Evolutionary conservation across 2,797 vertebrate species (phyloP), one percentile per base, ranked within the genome.

Genomic region (Galagoides demidoff): DNA sequence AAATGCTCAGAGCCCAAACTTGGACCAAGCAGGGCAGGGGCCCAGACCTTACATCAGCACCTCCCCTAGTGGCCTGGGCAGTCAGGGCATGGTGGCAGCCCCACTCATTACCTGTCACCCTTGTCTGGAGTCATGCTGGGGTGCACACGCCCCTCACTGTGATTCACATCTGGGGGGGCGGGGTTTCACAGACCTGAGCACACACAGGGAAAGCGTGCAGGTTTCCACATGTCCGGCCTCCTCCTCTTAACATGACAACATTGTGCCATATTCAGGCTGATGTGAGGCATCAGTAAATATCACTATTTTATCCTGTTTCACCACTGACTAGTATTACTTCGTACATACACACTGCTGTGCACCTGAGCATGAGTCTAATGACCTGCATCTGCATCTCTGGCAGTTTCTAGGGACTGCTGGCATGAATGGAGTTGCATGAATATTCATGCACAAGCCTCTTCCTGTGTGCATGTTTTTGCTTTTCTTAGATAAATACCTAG

Each of bases 221-320:
- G 49, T 52, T 14, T 52, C 49, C 14, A 16, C 49, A 16, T 4
- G 2, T 14, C 55, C 22, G 39, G 61, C 17, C 77, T 29, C 66
- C 20, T 64, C 29, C 14, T 13, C 6, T 5, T 5, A 8, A 16
- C 27, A 3, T 4, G 17, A 39, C 1, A 14, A 14, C 4, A 11
- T 3, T 8, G 68, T 27, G 31, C 7, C 3, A 9, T 23, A 1
- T 4, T 13, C n/a, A 7, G 7, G 3, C 11, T 11, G 19, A 13
- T 7, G 20, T 4, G 22, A 0, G 12, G 39, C 9, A 0, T 12
- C 0, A 0, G 34, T 13, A 3, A n/a, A 13, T 6, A 1, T 4
- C 0, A 0, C 2, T 34, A 7, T 49, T 63, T 34, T 1, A 10
- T 2, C 16, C 19, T 1, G 20, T 29, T n/a, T 31, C 0, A 0